Percentiles rank a stretch among this genome's conserved stretches.
phyloP scores from a whole-genome alignment of 2,888 invertebrate species.

The Perizoma affinitatum region DNA sequence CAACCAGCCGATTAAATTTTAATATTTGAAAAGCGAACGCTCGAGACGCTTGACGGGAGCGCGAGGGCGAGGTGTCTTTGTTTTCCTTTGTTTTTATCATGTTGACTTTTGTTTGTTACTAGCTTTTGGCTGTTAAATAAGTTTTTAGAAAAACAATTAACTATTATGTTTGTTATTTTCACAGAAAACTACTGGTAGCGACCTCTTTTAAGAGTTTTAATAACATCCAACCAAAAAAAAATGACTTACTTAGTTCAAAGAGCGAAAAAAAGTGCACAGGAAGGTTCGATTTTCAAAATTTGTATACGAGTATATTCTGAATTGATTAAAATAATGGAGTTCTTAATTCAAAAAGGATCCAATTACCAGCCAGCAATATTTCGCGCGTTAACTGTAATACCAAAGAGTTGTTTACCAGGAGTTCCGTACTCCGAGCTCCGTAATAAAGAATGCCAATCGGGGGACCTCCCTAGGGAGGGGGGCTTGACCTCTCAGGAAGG shows the following conservation, averaged over 20 bases:
- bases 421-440: slow-evolving; percentile 44
- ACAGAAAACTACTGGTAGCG: too few species aligned
- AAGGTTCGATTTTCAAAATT: not conserved
- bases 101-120: slow-evolving; percentile 25
- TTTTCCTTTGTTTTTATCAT: slow-evolving; percentile 60
- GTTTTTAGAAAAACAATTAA: not conserved
- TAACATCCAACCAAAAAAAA: not conserved
- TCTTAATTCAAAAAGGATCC: slow-evolving; percentile 34
- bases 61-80: slow-evolving; percentile 69
- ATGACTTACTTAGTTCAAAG: too few species aligned
- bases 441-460: slow-evolving; percentile 71
- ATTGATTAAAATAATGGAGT: slow-evolving; percentile 15
- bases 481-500: slow-evolving; percentile 64
- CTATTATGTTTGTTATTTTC: too few species aligned
- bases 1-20: slow-evolving; percentile 85
- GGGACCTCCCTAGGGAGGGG: slow-evolving; percentile 54
- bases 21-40: slow-evolving; percentile 82
- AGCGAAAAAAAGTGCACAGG: too few species aligned
- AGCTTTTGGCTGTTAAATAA: not conserved
- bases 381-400: slow-evolving; percentile 61
- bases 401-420: slow-evolving; percentile 62
- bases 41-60: slow-evolving; percentile 59
- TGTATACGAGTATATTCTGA: not conserved
- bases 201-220: slow-evolving; percentile 3
- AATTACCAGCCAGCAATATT: slow-evolving; percentile 51